Conservation (phyloP, 2,113 vertebrate species). For the Xyrauchen texanus region DNA sequence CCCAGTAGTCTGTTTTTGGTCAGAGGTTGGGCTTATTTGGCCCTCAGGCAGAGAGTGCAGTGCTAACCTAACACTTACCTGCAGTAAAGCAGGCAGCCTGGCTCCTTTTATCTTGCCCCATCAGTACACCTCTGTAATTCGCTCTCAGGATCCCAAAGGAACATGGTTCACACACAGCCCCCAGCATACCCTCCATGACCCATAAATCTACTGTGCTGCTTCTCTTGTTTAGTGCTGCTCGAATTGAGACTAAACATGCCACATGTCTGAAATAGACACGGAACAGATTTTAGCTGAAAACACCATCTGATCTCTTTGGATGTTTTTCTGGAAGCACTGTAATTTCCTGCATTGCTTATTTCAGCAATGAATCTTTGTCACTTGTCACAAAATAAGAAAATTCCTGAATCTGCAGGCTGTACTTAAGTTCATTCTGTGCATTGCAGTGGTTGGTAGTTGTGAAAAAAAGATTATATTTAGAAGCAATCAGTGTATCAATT, state of each 20-base stretch:
- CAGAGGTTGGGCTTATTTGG: constrained; percentile 18
- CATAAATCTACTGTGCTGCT: constrained; percentile 35
- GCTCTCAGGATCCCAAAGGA: not conserved
- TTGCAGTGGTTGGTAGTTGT: too few relatives aligned
- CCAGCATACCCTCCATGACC: constrained; percentile 12
- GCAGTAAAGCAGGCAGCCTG: constrained; percentile 33
- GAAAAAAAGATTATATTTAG: too few relatives aligned
- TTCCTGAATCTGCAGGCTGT: constrained; percentile 1
- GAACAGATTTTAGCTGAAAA: constrained; percentile 9
- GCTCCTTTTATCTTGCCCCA: constrained; percentile 6
- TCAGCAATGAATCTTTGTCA: not conserved
- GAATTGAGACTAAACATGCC: constrained; percentile 25
- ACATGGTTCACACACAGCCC: constrained; percentile 24
- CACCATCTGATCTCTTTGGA: not conserved
- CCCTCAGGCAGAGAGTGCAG: constrained; percentile 23
- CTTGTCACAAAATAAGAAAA: not conserved
- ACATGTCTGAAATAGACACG: not conserved
- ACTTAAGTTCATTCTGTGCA: not conserved
- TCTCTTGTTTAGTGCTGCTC: constrained; percentile 10
- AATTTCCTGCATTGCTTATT: constrained; percentile 15
- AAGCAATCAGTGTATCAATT: too few relatives aligned
- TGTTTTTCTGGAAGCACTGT: constrained; percentile 1
- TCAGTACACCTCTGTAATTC: constrained; percentile 1
- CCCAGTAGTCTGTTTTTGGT: not conserved
- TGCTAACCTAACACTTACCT: not conserved